A percentile compares a stretch with the other conserved stretches of the same genome.
These are phyloP conservation scores for Grallaria varia DNA, from an alignment of 2,113 vertebrate species.

Conservation along the genomic window DNA sequence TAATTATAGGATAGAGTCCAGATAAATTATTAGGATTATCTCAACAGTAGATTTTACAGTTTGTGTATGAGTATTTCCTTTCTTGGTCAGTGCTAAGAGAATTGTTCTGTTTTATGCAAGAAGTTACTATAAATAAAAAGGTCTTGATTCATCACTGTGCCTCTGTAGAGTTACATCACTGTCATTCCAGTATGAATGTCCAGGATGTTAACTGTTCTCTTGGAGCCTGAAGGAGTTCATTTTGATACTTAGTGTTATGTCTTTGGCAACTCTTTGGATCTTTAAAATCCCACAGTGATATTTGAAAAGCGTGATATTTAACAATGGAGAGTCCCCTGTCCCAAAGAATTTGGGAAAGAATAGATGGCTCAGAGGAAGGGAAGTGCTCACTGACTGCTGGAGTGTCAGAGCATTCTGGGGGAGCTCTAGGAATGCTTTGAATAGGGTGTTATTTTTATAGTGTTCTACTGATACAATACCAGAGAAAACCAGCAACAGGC, in stretches of 20 bases:
- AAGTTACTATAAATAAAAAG: background rate
- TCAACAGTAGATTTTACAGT: background rate
- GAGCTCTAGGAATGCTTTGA: background rate
- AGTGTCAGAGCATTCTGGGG: background rate
- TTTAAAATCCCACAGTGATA: background rate
- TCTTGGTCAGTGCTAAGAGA: background rate
- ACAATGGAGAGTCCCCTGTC: background rate
- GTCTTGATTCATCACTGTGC: background rate
- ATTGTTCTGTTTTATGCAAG: background rate
- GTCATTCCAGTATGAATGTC: background rate
- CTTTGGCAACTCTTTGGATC: background rate
- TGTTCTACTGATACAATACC: background rate
- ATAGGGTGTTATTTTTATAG: background rate
- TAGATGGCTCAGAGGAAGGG: background rate
- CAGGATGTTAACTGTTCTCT: background rate
- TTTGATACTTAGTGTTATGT: background rate
- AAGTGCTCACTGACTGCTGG: background rate
- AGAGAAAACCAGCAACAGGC: background rate
- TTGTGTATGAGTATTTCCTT: background rate
- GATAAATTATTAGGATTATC: background rate
- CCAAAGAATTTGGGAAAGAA: background rate
- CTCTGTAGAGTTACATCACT: background rate
- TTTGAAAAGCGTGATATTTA: background rate
- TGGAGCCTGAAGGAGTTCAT: background rate
- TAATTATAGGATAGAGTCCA: background rate